These are phyloP conservation scores for Andrena cerasifolii DNA, from an alignment of 1,140 invertebrate genomes.

Conservation along the genomic window DNA sequence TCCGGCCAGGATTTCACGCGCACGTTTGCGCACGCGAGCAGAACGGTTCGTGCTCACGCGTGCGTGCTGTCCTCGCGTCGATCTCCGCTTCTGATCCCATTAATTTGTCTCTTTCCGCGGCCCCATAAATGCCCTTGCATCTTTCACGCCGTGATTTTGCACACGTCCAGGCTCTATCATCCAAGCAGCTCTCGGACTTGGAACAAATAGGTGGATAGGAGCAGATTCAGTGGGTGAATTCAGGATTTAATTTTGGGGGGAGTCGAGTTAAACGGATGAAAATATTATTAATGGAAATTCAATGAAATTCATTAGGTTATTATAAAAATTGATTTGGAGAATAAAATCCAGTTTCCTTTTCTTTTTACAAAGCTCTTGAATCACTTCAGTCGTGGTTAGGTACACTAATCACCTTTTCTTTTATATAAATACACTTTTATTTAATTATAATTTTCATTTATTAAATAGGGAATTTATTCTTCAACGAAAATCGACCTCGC, in stretches of 20 bases:
- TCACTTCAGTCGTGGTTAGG: no score
- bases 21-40: constrained; percentile 31
- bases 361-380: no score
- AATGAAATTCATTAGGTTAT: no score
- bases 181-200: neutral
- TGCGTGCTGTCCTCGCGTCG: constrained; percentile 41
- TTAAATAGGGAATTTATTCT: neutral
- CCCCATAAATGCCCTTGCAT: constrained; percentile 25
- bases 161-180: neutral
- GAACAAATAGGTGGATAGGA: accelerated
- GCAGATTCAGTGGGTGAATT: no score
- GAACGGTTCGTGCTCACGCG: constrained; percentile 22
- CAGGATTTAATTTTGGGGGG: no score
- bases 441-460: no score
- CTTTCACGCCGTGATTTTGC: neutral
- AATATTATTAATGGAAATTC: no score
- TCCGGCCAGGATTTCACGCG: constrained; percentile 19
- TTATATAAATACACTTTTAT: no score
- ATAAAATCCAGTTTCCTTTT: no score
- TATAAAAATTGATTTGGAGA: no score
- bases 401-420: no score
- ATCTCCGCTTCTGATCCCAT: constrained; percentile 24
- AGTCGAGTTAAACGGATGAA: no score
- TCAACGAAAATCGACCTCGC: neutral
- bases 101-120: constrained; percentile 53